Conservation (phyloP, 1,140 invertebrate species). For the Arion vulgaris region DNA sequence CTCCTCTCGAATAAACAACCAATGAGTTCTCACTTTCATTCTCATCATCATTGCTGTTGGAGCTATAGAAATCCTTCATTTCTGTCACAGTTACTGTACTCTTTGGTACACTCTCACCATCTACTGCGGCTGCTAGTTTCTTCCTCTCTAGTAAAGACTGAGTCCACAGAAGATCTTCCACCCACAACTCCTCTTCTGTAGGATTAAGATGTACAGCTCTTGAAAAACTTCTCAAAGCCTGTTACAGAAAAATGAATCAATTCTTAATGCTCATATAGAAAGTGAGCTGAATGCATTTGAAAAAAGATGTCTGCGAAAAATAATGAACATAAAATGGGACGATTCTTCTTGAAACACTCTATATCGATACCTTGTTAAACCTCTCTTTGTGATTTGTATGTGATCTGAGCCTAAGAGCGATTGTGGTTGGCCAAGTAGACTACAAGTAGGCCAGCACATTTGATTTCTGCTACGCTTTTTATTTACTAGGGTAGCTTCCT, state of each 20-base stretch:
- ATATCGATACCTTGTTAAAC: too few relatives aligned
- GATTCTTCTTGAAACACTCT: too few relatives aligned
- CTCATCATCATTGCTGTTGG: neutral
- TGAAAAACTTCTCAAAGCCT: constrained; percentile 72
- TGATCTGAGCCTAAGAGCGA: too few relatives aligned
- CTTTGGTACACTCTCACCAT: neutral
- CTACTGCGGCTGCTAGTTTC: constrained; percentile 1
- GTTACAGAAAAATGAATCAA: constrained; percentile 7
- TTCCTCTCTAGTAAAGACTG: constrained; percentile 51
- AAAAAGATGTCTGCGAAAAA: too few relatives aligned
- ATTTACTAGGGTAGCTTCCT: too few relatives aligned
- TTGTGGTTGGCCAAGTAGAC: too few relatives aligned
- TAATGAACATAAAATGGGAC: too few relatives aligned
- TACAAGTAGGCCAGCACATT: too few relatives aligned
- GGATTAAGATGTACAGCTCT: constrained; percentile 72
- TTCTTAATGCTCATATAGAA: too few relatives aligned
- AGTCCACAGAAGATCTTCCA: constrained; percentile 70
- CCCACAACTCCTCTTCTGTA: constrained; percentile 68
- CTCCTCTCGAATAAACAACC: neutral
- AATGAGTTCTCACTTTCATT: neutral
- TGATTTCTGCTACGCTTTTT: too few relatives aligned
- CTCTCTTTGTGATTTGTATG: too few relatives aligned
- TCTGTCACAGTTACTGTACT: constrained; percentile 20
- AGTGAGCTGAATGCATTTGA: too few relatives aligned
- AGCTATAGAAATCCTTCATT: neutral